Evolutionary conservation across 2,797 vertebrate species (phyloP).

Genomic region (Enoplosus armatus): DNA sequence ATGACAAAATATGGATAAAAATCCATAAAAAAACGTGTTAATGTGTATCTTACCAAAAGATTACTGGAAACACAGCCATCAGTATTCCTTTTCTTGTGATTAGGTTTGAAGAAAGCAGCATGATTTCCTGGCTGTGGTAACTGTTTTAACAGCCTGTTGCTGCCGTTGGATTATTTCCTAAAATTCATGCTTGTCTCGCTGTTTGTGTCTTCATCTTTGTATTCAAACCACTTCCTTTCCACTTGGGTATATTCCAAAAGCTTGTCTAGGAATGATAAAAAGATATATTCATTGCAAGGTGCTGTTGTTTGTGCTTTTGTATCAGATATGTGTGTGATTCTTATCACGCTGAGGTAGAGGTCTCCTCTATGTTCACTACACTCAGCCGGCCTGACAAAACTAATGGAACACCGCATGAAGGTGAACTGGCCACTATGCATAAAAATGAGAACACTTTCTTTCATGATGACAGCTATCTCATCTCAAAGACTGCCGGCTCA

Average conservation of each 20-base stretch:
- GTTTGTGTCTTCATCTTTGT: not conserved
- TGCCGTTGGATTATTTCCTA: constrained; percentile 11
- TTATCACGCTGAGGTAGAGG: not conserved
- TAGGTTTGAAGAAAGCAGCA: constrained; percentile 2
- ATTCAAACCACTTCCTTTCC: not conserved
- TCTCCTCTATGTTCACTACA: not conserved
- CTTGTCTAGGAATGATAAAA: not conserved
- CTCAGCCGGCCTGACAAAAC: not conserved
- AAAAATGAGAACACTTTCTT: constrained; percentile 24
- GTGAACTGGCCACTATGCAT: constrained; percentile 26
- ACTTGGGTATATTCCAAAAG: not conserved
- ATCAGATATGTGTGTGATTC: not conserved
- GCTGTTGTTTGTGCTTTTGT: constrained; percentile 1
- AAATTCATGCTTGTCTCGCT: not conserved
- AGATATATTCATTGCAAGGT: not conserved
- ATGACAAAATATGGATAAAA: not conserved
- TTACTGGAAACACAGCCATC: not conserved
- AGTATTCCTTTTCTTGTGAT: constrained; percentile 6
- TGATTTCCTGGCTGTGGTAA: constrained; percentile 9
- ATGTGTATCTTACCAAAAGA: not conserved
- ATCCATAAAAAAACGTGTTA: not conserved
- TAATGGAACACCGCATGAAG: constrained; percentile 8
- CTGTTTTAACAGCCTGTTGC: constrained; percentile 3
- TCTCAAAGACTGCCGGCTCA: constrained; percentile 14
- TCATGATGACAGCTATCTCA: constrained; percentile 4